phyloP scores from a whole-genome alignment of 2,113 vertebrate genomes.

The Syngnathoides biaculeatus region DNA sequence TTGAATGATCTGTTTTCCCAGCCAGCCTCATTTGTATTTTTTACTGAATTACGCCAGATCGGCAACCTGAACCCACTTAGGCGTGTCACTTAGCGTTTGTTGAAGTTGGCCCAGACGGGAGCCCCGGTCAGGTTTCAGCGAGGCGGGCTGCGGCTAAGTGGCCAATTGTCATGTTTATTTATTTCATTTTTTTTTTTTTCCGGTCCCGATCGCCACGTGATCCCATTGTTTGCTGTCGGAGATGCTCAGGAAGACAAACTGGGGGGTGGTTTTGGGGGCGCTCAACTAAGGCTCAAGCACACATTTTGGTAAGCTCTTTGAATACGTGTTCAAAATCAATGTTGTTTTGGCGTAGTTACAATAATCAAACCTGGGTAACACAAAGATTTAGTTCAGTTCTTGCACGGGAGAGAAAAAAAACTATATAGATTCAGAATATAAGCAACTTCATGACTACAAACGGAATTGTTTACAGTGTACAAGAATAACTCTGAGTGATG shows the following conservation, averaged over 20 bases:
- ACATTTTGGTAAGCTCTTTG: neutral
- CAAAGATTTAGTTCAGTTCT: too few species aligned
- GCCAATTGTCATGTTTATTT: slow-evolving; percentile 76
- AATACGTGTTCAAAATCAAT: neutral
- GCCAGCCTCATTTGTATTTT: slow-evolving; percentile 77
- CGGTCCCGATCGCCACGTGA: slow-evolving; percentile 45
- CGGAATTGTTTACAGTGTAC: too few species aligned
- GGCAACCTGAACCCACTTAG: slow-evolving; percentile 78
- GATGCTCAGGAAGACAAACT: slow-evolving; percentile 54
- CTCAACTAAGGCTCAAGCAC: neutral
- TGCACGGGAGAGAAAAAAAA: too few species aligned
- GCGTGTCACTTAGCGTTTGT: slow-evolving; percentile 78
- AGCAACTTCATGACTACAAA: too few species aligned
- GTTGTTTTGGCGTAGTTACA: too few species aligned
- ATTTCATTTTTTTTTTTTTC: slow-evolving; percentile 74
- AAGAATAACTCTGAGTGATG: too few species aligned
- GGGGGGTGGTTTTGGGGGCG: slow-evolving; percentile 23
- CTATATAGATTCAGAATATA: too few species aligned
- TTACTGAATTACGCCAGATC: slow-evolving; percentile 76
- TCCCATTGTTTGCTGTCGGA: slow-evolving; percentile 53
- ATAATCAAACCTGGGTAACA: too few species aligned
- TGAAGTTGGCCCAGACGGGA: slow-evolving; percentile 68
- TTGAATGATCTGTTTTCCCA: slow-evolving; percentile 66
- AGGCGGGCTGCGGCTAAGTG: slow-evolving; percentile 73
- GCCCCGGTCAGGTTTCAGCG: slow-evolving; percentile 72